Evolutionary conservation across 1,140 invertebrate genomes (phyloP), one percentile per base, ranked within the genome.

Genomic region (Orius insidiosus): DNA sequence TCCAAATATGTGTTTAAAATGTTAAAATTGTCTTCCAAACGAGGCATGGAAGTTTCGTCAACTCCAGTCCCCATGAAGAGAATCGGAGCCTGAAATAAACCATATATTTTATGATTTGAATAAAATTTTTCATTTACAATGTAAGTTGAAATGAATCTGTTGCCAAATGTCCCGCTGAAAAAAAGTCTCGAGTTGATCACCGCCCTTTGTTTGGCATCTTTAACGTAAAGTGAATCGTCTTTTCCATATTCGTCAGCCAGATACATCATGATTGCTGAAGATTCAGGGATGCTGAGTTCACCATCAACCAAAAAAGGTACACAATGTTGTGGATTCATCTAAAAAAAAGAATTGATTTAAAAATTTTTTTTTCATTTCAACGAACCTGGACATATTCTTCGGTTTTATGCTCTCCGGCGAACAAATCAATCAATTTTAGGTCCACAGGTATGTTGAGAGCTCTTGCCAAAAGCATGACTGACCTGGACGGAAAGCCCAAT

Each of bases 231-330:
- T 1, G 63, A 63, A 55, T 71, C 73, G 52, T 76, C 68, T 56
- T 80, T 78, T 30, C 66, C 76, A 56, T 84, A 85, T 46, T 79
- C 68, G 51, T 77, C 72, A 1, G 63, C 71, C 52, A 82, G 59
- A 60, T 86, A 87, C 24, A 68, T 63, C 51, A 72, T 72, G 52
- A 84, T 78, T 35, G 80, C 79, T 46, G 75, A 75, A 54, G 78
- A 78, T 62, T 81, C 76, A 67, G 68, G 73, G 32, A 80, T 57
- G 10, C 66, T 54, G 55, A 76, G 71, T 0, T 75, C 77, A 52
- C 76, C 67, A 55, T 80, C 78, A 45, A 74, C 68, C 2, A 80
- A 54, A 0, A 72, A 74, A 0, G 77, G 77, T 9, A 80, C 66
- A 24, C 69, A 74, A 56, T 79, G 76, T 58, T 75, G 71, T 10